Base-by-base conservation (phyloP, 2,113 vertebrate species). In the Vanacampus margaritifer region DNA sequence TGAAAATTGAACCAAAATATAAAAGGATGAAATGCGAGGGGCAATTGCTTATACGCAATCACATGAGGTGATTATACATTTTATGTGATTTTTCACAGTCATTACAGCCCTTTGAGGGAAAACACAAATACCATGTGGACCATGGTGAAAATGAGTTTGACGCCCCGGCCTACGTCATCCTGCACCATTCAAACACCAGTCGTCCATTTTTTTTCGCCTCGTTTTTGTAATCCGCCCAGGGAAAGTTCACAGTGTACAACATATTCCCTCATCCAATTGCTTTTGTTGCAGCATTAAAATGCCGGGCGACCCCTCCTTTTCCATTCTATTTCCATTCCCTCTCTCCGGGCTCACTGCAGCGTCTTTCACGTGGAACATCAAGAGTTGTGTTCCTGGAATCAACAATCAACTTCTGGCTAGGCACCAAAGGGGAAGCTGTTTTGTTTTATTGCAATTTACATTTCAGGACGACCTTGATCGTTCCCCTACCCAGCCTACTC, bases 401-500 rank as follows among this genome's bases (percentile, higher is more conserved):
- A 65, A 69, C 41, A 66, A 56, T 45, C n/a, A 23, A 66, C 19
- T 53, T 56, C n/a, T 69, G 37, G 57, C 57, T 17, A 59, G 32
- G 57, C 57, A 21, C 57, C 57, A 28, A 59, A 17, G 6, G 57
- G n/a, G 57, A 53, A 61, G 6, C 21, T 64, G 28, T 50, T 48
- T 37, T 23, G 21, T 62, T 26, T 62, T 43, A 62, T 43, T 9
- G 39, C 60, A 43, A 62, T 26, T 62, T 62, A 43, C 36, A 41
- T 23, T 62, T 45, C 23, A 62, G 60, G 39, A 62, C 3, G 60
- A 9, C 60, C 60, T 62, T 43, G 23, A 43, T 43, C 23, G 6
- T 58, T 6, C 9, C 7, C 16, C 56, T 35, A 2, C 16, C 14
- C 32, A 21, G 16, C 26, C 16, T 14, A 11, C 26, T 23, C 14